A percentile compares a stretch with the other conserved stretches of the same genome.
Evolutionary conservation across 1,140 invertebrate species (phyloP).

Genomic region (Hyles vespertilio): DNA sequence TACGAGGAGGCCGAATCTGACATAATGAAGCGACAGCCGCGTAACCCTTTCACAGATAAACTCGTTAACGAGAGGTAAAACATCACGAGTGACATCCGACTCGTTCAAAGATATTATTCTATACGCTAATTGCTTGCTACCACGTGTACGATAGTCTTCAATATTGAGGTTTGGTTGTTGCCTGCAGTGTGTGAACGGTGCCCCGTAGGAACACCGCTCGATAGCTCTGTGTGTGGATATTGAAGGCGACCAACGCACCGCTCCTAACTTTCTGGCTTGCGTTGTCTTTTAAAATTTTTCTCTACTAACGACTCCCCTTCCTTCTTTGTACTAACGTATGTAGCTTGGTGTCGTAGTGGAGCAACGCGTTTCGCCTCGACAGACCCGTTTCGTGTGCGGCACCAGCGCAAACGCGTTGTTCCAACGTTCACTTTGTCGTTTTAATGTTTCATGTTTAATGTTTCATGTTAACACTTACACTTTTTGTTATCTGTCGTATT

Average conservation of each 20-base stretch:
- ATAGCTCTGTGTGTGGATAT: slow-evolving; percentile 50
- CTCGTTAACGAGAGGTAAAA: slow-evolving; percentile 98
- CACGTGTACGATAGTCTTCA: slow-evolving; percentile 65
- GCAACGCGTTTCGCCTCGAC: slow-evolving; percentile 44
- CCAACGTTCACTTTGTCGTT: slow-evolving; percentile 44
- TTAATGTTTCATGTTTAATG: slow-evolving; percentile 37
- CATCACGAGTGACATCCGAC: slow-evolving; percentile 47
- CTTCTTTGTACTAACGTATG: slow-evolving; percentile 40
- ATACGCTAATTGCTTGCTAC: slow-evolving; percentile 71
- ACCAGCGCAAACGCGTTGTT: slow-evolving; percentile 51
- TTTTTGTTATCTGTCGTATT: slow-evolving; percentile 35
- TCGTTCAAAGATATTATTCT: slow-evolving; percentile 66
- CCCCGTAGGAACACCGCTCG: slow-evolving; percentile 45
- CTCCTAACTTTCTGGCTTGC: slow-evolving; percentile 63
- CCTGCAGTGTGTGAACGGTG: slow-evolving; percentile 56
- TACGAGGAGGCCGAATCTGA: slow-evolving; percentile 99
- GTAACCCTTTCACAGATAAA: slow-evolving; percentile 97
- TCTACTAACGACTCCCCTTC: slow-evolving; percentile 51
- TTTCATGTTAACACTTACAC: slow-evolving; percentile 36
- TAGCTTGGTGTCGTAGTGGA: slow-evolving; percentile 64
- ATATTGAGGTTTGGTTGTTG: slow-evolving; percentile 70
- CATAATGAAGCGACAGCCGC: slow-evolving; percentile 99
- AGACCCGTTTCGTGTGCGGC: slow-evolving; percentile 3
- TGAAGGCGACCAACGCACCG: slow-evolving; percentile 68
- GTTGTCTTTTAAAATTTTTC: slow-evolving; percentile 59